Evolutionary conservation across 2,797 vertebrate genomes (phyloP).

Genomic region (Meriones psammophilus): DNA sequence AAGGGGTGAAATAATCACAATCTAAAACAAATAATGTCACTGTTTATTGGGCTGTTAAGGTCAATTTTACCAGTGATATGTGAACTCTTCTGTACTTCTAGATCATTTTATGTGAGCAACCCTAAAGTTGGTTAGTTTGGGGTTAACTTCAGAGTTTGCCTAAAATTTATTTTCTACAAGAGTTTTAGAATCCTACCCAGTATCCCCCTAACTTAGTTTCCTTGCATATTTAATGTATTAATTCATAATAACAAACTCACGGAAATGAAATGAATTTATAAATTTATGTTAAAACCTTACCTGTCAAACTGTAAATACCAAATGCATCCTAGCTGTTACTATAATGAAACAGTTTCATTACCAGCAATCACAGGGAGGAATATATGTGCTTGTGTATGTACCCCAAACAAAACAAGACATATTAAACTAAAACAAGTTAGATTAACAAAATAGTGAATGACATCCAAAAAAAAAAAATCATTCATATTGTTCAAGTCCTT

Average conservation of each 20-base stretch:
- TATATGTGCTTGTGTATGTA: background rate
- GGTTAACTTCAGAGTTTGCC: background rate
- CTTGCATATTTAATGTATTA: background rate
- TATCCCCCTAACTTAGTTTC: background rate
- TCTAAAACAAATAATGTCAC: slow-evolving; percentile 44
- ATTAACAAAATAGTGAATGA: background rate
- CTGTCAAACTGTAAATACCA: background rate
- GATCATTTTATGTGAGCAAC: background rate
- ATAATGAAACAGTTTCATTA: background rate
- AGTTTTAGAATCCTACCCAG: background rate
- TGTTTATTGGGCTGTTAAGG: background rate
- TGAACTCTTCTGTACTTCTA: slow-evolving; percentile 29
- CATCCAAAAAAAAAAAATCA: background rate
- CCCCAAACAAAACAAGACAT: background rate
- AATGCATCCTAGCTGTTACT: background rate
- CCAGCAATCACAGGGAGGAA: background rate
- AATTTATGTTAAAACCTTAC: background rate
- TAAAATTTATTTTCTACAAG: background rate
- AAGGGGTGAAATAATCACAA: slow-evolving; percentile 18
- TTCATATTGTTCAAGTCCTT: background rate
- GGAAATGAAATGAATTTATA: background rate
- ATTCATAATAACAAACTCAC: background rate
- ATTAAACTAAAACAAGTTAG: background rate
- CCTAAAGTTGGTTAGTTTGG: background rate
- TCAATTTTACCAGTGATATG: background rate